Conservation (phyloP, 2,888 invertebrate genomes). For the Luperina testacea region DNA sequence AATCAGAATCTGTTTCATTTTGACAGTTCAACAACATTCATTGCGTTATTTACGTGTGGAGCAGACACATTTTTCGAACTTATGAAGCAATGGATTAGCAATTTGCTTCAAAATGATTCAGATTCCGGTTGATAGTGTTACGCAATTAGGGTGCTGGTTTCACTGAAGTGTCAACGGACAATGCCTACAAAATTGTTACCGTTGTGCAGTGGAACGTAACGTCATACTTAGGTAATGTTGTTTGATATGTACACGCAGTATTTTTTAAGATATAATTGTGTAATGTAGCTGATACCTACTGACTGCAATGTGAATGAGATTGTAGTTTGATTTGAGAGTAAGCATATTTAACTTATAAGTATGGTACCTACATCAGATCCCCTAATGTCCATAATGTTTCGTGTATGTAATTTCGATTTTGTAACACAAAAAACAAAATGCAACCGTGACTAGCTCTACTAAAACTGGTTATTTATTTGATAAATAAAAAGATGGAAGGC, state of each 20-base stretch:
- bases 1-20: no score
- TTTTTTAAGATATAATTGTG: constrained; percentile 11
- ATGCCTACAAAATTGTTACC: constrained; percentile 3
- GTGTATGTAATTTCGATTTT: background rate
- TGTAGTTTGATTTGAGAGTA: background rate
- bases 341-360: background rate
- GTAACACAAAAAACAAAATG: background rate
- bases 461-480: background rate
- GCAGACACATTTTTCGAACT: no score
- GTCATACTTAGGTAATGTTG: constrained; percentile 10
- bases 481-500: background rate
- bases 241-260: constrained; percentile 14
- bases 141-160: background rate
- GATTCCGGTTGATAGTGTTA: no score
- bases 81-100: no score
- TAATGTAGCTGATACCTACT: constrained; percentile 16
- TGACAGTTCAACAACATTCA: no score
- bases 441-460: background rate
- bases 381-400: background rate
- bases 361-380: background rate
- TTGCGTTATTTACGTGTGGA: no score
- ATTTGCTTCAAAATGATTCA: no score
- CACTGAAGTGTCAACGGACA: constrained; percentile 11
- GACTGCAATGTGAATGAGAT: constrained; percentile 12
- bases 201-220: constrained; percentile 1